Evolutionary conservation across 2,888 invertebrate species (phyloP), one percentile per base, ranked within the genome.

Genomic region (Eustalomyia histrio): DNA sequence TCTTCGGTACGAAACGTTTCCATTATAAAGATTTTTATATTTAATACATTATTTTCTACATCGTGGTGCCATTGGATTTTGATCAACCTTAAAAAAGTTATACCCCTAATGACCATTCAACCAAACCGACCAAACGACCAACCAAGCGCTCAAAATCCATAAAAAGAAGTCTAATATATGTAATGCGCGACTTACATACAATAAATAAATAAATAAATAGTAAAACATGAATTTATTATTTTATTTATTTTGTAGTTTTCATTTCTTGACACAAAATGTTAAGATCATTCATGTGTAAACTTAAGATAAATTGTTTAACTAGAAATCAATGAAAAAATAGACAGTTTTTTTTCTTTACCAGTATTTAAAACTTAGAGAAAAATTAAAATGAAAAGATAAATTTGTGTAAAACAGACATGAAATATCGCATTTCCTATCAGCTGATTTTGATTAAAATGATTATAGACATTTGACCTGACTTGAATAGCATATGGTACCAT

Each of bases 221-320:
- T 16, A 50, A 69, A 69, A 50, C 63, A 55, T 69, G 47, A 69
- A 76, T 69, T 63, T 69, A 55, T 75, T 52, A 24, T 55, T 47
- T 53, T 17, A n/a, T 24, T 39, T 33, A 8, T 55, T 67, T 21
- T 52, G 52, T 39, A 29, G 57, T 52, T 73, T 71, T 65, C 57
- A 33, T 65, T 47, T 43, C 53, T 65, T 65, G 60, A 60, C 53
- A 72, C 55, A 50, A 43, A 69, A 71, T 71, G 50, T 76, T 71
- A 17, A 71, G 65, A 65, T 80, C 80, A 81, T 69, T 81, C 73
- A 81, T 60, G 76, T 81, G 76, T 76, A 74, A 81, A 73, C 47
- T 64, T 52, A 69, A 73, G 76, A 80, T 80, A 80, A 80, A 76
- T 76, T 74, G 71, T 65, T 81, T 61, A 74, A 71, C 60, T 60